These are phyloP conservation scores for Mesopsocus fuscifrons DNA, from an alignment of 2,888 invertebrate genomes.

Conservation along the genomic window DNA sequence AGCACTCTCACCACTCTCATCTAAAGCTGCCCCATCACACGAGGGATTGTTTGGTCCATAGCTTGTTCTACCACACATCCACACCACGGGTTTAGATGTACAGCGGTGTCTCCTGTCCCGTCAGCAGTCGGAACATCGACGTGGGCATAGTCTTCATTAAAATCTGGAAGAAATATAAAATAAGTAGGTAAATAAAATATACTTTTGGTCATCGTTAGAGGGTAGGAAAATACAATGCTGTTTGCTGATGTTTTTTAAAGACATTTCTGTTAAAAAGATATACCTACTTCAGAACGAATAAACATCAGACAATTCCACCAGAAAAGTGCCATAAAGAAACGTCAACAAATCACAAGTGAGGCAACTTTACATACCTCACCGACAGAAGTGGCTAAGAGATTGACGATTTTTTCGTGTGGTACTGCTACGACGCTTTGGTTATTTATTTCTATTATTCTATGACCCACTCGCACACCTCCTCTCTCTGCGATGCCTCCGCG, in stretches of 20 bases:
- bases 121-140: conserved; percentile 96
- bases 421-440: conserved; percentile 99
- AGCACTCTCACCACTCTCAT: too few species aligned
- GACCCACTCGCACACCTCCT: conserved; percentile 96
- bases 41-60: too few species aligned
- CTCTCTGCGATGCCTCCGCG: conserved; percentile 98
- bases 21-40: too few species aligned
- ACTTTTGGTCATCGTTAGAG: too few species aligned
- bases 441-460: conserved; percentile 99
- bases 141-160: conserved; percentile 99
- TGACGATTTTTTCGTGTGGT: conserved; percentile 98
- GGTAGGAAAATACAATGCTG: too few species aligned
- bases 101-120: conserved; percentile 98
- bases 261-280: too few species aligned
- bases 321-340: too few species aligned
- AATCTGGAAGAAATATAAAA: conserved; percentile 45
- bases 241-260: too few species aligned
- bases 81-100: conserved; percentile 55
- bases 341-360: too few species aligned
- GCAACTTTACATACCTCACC: conserved; percentile 93
- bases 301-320: not conserved
- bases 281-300: conserved; percentile 2
- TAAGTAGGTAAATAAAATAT: too few species aligned
- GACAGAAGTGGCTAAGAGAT: conserved; percentile 94
- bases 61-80: conserved; percentile 14